phyloP scores from a whole-genome alignment of 2,888 invertebrate species.

The Pandemis corylana region DNA sequence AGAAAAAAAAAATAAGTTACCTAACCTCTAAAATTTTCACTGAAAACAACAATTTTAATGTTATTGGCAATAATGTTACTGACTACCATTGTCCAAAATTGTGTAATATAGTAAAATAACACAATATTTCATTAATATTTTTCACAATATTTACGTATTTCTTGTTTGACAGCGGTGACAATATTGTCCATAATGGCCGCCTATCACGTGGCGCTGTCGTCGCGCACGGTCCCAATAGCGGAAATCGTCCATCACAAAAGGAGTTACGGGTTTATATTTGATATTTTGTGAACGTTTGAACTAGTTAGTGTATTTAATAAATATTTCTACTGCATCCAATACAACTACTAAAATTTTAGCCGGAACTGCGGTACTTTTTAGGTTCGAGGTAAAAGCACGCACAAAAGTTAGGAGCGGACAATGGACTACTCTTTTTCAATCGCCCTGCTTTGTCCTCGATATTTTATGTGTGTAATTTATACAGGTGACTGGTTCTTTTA shows the following conservation, averaged over 20 bases:
- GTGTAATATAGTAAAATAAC: too few relatives aligned
- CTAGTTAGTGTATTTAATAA: background rate
- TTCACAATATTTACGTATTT: too few relatives aligned
- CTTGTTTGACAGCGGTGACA: too few relatives aligned
- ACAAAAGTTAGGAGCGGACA: conserved; percentile 15
- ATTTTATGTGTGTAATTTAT: conserved; percentile 19
- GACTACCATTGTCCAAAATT: too few relatives aligned
- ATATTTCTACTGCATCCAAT: background rate
- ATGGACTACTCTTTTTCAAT: conserved; percentile 14
- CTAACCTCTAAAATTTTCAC: too few relatives aligned
- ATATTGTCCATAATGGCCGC: too few relatives aligned
- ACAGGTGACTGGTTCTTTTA: conserved; percentile 1
- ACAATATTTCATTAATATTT: too few relatives aligned
- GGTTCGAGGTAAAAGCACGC: background rate
- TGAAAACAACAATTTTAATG: too few relatives aligned
- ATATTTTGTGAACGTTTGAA: background rate
- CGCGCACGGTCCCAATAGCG: too few relatives aligned
- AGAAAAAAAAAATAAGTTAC: too few relatives aligned
- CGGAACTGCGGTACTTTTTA: background rate
- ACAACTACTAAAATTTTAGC: conserved; percentile 2
- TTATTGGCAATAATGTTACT: too few relatives aligned
- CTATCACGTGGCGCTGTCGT: too few relatives aligned
- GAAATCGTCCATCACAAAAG: background rate
- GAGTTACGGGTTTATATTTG: background rate
- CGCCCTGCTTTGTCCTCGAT: conserved; percentile 5